A percentile compares a stretch with the other conserved stretches of the same genome.
These are phyloP conservation scores for Celastrina argiolus DNA, from an alignment of 2,888 invertebrate genomes.

Conservation along the genomic window DNA sequence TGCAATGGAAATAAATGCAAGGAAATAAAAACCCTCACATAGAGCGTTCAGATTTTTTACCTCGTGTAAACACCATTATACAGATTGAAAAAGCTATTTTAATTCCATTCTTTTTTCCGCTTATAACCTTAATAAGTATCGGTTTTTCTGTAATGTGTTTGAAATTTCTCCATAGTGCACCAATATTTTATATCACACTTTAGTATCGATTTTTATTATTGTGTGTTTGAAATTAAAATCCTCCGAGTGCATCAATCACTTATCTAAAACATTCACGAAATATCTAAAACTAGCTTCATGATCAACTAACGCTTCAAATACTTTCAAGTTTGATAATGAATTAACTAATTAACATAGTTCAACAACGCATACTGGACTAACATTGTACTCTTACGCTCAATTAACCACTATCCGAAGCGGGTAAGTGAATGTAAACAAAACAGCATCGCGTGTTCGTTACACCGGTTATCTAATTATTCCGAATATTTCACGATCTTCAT, in stretches of 20 bases:
- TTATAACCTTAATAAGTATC: neutral
- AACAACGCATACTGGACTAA: neutral
- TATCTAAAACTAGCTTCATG: neutral
- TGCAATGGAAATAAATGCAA: neutral
- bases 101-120: neutral
- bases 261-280: neutral
- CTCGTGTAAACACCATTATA: neutral
- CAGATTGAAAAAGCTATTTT: neutral
- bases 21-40: neutral
- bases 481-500: neutral
- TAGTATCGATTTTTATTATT: too few species aligned
- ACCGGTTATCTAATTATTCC: neutral
- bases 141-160: neutral
- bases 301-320: neutral
- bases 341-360: neutral
- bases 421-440: slow-evolving; percentile 7
- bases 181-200: too few species aligned
- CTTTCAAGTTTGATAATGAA: neutral
- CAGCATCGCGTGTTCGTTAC: neutral
- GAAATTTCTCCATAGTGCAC: too few species aligned
- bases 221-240: neutral
- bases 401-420: neutral
- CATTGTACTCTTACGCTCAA: neutral
- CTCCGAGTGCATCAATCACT: neutral
- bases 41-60: neutral